Evolutionary conservation across 2,888 invertebrate species (phyloP).

Genomic region (Pristionchus maxplancki): DNA sequence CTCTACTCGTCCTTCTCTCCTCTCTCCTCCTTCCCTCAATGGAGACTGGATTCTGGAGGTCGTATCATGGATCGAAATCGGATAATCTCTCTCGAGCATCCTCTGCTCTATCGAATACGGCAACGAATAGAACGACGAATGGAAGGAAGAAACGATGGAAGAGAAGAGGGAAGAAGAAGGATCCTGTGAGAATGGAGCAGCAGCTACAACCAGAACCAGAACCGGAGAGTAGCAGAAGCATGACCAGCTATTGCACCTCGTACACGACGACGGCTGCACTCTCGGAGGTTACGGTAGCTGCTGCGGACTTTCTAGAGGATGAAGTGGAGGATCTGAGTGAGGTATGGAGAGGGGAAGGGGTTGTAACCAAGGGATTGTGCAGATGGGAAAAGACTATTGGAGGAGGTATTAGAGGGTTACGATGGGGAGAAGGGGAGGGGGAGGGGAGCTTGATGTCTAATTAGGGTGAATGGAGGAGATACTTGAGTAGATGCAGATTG

Average conservation of each 20-base stretch:
- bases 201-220: neutral
- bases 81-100: neutral
- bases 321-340: constrained; percentile 3
- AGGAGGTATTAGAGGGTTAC: constrained; percentile 1
- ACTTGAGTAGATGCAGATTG: constrained; percentile 13
- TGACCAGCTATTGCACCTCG: neutral
- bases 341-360: neutral
- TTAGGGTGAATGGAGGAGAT: constrained; percentile 31
- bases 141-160: neutral
- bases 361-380: constrained; percentile 15
- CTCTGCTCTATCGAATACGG: neutral
- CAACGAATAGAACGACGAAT: neutral
- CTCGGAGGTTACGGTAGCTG: neutral
- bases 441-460: constrained; percentile 24
- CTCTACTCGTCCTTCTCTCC: neutral
- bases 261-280: neutral
- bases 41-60: constrained; percentile 4
- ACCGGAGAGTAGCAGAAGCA: neutral
- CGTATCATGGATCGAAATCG: neutral
- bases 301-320: neutral
- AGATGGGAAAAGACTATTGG: neutral
- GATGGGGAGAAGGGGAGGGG: neutral
- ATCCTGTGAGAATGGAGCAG: neutral
- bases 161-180: neutral
- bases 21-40: neutral